Evolutionary conservation across 2,888 invertebrate genomes (phyloP).

Genomic region (Coleophora flavipennella): DNA sequence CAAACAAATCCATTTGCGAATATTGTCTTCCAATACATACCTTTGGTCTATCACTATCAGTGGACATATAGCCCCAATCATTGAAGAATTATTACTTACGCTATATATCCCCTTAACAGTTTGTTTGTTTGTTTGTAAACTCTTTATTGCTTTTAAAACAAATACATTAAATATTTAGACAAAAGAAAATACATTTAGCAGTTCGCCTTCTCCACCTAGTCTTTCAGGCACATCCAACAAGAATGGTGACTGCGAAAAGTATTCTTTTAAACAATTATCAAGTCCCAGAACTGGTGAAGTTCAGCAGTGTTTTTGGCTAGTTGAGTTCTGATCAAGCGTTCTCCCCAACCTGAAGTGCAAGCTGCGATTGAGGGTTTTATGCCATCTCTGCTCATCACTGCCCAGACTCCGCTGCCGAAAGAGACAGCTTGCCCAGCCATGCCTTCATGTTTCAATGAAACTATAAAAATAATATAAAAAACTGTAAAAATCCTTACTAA

Average conservation of each 20-base stretch:
- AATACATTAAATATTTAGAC: too few species aligned
- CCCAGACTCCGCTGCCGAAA: constrained; percentile 97
- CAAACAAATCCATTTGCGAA: background rate
- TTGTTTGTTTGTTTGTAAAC: too few species aligned
- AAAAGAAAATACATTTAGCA: too few species aligned
- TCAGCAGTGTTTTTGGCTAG: constrained; percentile 87
- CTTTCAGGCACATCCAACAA: constrained; percentile 79
- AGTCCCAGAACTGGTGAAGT: constrained; percentile 77
- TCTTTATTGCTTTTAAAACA: too few species aligned
- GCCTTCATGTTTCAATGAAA: constrained; percentile 89
- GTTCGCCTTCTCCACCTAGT: constrained; percentile 86
- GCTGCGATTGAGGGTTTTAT: constrained; percentile 79
- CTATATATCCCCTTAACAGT: constrained; percentile 96
- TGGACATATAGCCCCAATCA: constrained; percentile 91
- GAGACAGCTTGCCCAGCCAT: constrained; percentile 93
- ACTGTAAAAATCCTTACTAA: too few species aligned
- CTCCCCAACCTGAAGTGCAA: constrained; percentile 94
- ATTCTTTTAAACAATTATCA: constrained; percentile 79
- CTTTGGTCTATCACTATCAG: constrained; percentile 78
- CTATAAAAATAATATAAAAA: too few species aligned
- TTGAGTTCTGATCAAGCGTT: constrained; percentile 90
- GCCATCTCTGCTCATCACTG: constrained; percentile 75
- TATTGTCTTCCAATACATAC: constrained; percentile 41
- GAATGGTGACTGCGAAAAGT: constrained; percentile 81
- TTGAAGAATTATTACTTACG: constrained; percentile 89